A percentile compares a stretch with the other conserved stretches of the same genome.
Evolutionary conservation across 1,140 invertebrate species (phyloP).

Genomic region (Aphaenogaster ashmeadi): DNA sequence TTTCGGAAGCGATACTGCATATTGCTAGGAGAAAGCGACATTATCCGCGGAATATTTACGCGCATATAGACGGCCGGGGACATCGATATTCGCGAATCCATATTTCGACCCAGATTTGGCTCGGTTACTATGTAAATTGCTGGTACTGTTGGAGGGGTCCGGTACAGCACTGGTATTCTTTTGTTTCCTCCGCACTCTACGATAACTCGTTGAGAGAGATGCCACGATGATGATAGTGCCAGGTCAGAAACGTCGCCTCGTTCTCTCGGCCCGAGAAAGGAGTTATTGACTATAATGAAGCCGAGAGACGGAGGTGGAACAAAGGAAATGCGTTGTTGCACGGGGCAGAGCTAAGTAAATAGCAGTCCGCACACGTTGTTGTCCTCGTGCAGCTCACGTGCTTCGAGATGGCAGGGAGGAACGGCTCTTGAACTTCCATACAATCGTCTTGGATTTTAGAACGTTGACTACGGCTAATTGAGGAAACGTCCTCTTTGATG

Average conservation of each 20-base stretch:
- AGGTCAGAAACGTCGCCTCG: constrained; percentile 54
- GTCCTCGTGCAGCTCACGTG: constrained; percentile 39
- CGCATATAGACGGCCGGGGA: neutral
- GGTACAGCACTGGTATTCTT: constrained; percentile 39
- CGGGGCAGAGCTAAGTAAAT: constrained; percentile 50
- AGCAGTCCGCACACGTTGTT: constrained; percentile 42
- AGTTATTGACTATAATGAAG: constrained; percentile 51
- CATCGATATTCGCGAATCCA: constrained; percentile 37
- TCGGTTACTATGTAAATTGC: constrained; percentile 61
- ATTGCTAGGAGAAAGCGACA: constrained; percentile 36
- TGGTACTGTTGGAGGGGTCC: constrained; percentile 16
- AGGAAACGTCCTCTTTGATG: constrained; percentile 36
- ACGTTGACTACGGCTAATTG: constrained; percentile 52
- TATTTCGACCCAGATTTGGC: constrained; percentile 58
- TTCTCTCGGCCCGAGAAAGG: constrained; percentile 56
- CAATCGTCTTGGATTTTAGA: constrained; percentile 57
- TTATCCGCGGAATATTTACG: constrained; percentile 5
- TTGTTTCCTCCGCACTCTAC: constrained; percentile 26
- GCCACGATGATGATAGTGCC: constrained; percentile 51
- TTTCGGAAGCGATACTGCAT: neutral
- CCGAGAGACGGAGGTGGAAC: constrained; percentile 33
- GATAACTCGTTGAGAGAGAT: constrained; percentile 43
- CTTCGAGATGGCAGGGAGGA: neutral
- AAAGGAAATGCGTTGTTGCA: constrained; percentile 45
- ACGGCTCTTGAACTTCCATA: constrained; percentile 48